Evolutionary conservation across 2,797 vertebrate species (phyloP).

Genomic region (Rhabdomys pumilio): DNA sequence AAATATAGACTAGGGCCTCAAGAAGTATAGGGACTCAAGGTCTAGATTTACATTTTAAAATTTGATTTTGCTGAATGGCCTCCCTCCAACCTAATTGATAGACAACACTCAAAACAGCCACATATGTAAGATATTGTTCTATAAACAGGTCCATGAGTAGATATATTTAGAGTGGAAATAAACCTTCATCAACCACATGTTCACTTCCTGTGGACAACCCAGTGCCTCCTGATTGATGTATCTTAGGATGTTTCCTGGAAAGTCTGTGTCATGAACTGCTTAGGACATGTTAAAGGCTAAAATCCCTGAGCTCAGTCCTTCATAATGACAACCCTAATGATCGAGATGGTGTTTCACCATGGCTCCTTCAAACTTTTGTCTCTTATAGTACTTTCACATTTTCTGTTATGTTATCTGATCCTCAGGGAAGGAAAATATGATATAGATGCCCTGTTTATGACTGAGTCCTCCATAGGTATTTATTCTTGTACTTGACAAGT

Average conservation of each 20-base stretch:
- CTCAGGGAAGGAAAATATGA: not conserved
- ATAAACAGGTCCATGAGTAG: not conserved
- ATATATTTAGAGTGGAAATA: not conserved
- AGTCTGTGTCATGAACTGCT: not conserved
- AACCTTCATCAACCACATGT: not conserved
- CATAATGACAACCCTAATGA: not conserved
- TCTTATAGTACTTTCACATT: not conserved
- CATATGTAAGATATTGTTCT: not conserved
- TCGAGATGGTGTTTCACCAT: not conserved
- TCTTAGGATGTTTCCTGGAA: slow-evolving; percentile 9
- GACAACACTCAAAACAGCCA: not conserved
- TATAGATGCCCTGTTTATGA: not conserved
- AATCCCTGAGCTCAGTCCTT: not conserved
- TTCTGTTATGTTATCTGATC: not conserved
- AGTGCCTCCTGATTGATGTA: not conserved
- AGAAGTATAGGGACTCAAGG: not conserved
- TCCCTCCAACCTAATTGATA: not conserved
- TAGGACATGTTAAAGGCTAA: not conserved
- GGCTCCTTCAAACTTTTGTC: not conserved
- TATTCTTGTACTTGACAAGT: too few species aligned
- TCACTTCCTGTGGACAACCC: not conserved
- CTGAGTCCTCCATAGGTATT: not conserved
- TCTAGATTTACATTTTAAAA: not conserved
- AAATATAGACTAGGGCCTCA: not conserved
- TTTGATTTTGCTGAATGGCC: not conserved